Conservation (phyloP, 2,113 vertebrate species). For the Psammodynastes pulverulentus region DNA sequence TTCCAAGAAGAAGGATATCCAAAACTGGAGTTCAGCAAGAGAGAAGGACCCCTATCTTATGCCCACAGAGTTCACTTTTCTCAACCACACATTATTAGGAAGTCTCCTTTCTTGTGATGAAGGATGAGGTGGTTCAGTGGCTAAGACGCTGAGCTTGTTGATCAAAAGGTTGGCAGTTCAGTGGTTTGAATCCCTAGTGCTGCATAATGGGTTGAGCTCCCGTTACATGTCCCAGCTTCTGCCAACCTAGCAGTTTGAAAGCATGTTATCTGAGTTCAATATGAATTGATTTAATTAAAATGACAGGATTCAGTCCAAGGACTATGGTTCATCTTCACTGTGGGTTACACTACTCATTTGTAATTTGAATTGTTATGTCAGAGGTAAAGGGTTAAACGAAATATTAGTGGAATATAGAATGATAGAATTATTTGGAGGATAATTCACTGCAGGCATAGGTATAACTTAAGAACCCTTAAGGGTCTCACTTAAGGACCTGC, state of each 20-base stretch:
- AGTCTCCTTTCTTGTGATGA: no score
- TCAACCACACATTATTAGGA: background rate
- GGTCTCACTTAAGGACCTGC: conserved; percentile 3
- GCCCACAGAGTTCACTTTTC: background rate
- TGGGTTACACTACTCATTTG: accelerated
- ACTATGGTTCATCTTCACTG: background rate
- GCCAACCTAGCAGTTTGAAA: no score
- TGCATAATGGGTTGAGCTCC: no score
- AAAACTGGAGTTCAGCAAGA: background rate
- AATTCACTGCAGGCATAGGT: background rate
- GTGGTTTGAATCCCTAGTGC: no score
- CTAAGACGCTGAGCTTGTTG: no score
- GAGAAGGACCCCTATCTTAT: background rate
- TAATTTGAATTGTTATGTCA: background rate
- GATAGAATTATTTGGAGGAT: background rate
- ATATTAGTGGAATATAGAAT: background rate
- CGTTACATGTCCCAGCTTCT: no score
- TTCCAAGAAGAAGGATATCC: background rate
- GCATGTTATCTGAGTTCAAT: background rate
- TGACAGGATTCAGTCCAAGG: background rate
- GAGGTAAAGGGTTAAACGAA: background rate
- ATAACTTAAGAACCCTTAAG: background rate
- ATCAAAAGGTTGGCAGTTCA: no score
- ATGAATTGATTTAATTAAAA: background rate
- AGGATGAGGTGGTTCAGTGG: no score